These are phyloP conservation scores for Pseudomyrmex flavicornis DNA, from an alignment of 1,140 invertebrate species.

Conservation along the genomic window DNA sequence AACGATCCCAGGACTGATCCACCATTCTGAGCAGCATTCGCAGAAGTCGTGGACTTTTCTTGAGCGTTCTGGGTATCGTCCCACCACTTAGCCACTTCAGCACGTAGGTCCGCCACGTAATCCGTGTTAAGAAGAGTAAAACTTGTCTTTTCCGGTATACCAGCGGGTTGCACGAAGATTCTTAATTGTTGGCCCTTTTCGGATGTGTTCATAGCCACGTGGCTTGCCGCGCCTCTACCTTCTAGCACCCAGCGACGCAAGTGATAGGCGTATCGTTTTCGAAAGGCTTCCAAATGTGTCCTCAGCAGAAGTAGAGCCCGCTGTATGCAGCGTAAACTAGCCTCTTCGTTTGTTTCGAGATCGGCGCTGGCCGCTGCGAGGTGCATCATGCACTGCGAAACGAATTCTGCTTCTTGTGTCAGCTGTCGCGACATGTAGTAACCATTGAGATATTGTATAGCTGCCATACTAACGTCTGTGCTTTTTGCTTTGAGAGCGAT, in stretches of 20 bases:
- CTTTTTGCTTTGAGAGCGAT: conserved; percentile 95
- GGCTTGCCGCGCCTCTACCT: conserved; percentile 90
- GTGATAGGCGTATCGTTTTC: conserved; percentile 94
- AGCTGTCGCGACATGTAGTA: conserved; percentile 96
- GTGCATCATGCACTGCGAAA: conserved; percentile 96
- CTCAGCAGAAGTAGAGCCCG: conserved; percentile 94
- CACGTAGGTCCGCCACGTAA: conserved; percentile 94
- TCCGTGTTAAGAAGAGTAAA: conserved; percentile 92
- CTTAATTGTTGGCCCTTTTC: conserved; percentile 88
- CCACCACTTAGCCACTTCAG: conserved; percentile 97
- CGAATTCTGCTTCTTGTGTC: conserved; percentile 96
- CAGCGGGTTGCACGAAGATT: conserved; percentile 94
- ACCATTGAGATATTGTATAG: conserved; percentile 96
- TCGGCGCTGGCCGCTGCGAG: conserved; percentile 92
- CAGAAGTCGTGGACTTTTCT: conserved; percentile 63
- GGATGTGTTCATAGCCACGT: conserved; percentile 87
- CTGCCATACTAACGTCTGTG: conserved; percentile 96
- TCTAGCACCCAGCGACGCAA: conserved; percentile 93
- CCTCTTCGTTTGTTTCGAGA: conserved; percentile 90
- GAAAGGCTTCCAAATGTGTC: conserved; percentile 96
- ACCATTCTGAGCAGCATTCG: conserved; percentile 63
- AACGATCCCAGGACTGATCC: conserved; percentile 87
- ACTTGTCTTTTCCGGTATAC: conserved; percentile 91
- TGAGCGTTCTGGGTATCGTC: conserved; percentile 85
- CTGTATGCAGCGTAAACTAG: conserved; percentile 94